phyloP scores from a whole-genome alignment of 1,140 invertebrate species.

The Aphelenchoides avenae region DNA sequence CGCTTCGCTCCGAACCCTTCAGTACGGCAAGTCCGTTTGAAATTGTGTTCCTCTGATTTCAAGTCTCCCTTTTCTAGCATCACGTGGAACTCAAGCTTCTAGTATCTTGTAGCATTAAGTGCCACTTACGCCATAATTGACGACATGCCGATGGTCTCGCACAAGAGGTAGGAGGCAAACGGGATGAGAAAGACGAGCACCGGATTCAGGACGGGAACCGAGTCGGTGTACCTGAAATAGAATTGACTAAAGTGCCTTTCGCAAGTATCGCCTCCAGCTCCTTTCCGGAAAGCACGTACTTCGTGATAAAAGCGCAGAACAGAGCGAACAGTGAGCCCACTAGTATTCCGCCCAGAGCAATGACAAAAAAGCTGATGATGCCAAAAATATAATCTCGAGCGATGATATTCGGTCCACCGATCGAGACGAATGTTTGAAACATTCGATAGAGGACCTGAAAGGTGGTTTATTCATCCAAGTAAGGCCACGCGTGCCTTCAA shows the following conservation, averaged over 20 bases:
- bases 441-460: conserved; percentile 76
- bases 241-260: conserved; percentile 3
- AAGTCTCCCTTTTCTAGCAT: no score
- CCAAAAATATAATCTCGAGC: conserved; percentile 71
- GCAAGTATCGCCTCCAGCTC: background rate
- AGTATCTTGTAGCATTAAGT: background rate
- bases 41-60: no score
- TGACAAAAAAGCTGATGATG: conserved; percentile 83
- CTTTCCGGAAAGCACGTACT: conserved; percentile 27
- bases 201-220: conserved; percentile 54
- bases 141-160: conserved; percentile 48
- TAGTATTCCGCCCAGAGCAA: conserved; percentile 74
- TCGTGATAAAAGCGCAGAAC: conserved; percentile 70
- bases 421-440: conserved; percentile 78
- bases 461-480: background rate
- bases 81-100: no score
- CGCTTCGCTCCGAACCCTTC: no score
- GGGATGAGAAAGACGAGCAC: conserved; percentile 53
- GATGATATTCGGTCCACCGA: conserved; percentile 44
- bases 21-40: no score
- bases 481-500: no score
- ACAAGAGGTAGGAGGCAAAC: conserved; percentile 45
- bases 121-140: conserved; percentile 48
- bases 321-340: conserved; percentile 82
- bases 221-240: conserved; percentile 40